Evolutionary conservation across 2,888 invertebrate genomes (phyloP).

Genomic region (Pteria penguin): DNA sequence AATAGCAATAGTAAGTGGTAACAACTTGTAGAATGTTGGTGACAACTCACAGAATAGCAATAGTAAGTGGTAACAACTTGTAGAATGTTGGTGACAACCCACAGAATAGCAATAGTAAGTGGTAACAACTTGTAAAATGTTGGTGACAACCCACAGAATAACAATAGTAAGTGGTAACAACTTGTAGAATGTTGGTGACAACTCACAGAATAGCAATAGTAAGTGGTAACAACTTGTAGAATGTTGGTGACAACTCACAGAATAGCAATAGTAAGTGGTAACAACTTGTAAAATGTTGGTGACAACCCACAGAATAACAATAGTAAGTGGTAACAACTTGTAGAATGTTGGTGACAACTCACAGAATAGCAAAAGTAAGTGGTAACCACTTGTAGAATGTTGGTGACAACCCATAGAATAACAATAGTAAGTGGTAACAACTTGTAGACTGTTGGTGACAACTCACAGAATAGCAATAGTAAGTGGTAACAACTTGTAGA

Average conservation of each 20-base stretch:
- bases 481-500: slow-evolving; percentile 57
- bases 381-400: too few relatives aligned
- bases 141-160: not conserved
- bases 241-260: not conserved
- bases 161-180: not conserved
- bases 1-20: slow-evolving; percentile 28
- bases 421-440: not conserved
- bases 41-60: not conserved
- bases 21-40: not conserved
- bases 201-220: slow-evolving; percentile 40
- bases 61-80: not conserved
- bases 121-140: not conserved
- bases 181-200: slow-evolving; percentile 73
- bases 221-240: not conserved
- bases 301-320: not conserved
- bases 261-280: not conserved
- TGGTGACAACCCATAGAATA: not conserved
- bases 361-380: too few relatives aligned
- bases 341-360: too few relatives aligned
- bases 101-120: not conserved
- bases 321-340: too few relatives aligned
- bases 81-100: not conserved
- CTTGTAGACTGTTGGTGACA: not conserved
- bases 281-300: too few relatives aligned
- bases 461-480: not conserved